Evolutionary conservation across 2,113 vertebrate species (phyloP).

Genomic region (Gambusia affinis): DNA sequence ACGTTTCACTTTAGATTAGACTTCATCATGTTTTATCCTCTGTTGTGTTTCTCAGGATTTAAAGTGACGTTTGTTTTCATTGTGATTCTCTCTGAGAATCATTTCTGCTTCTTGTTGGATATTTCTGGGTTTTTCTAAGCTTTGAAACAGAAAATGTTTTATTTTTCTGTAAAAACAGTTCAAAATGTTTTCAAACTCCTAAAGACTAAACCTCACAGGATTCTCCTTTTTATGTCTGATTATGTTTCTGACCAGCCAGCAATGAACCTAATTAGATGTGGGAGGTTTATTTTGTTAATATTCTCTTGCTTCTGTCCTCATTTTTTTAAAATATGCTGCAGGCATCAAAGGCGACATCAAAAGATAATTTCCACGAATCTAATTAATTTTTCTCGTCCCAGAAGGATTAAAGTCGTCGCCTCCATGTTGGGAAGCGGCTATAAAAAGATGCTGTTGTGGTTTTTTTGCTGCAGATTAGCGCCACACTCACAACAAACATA

Average conservation of each 20-base stretch:
- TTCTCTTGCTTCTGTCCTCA: background rate
- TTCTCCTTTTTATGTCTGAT: background rate
- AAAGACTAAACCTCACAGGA: background rate
- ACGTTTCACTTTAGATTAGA: too few species aligned
- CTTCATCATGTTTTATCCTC: too few species aligned
- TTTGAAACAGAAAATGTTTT: background rate
- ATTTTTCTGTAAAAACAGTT: background rate
- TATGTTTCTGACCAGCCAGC: background rate
- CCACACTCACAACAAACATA: slow-evolving; percentile 31
- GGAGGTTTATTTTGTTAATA: background rate
- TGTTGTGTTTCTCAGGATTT: background rate
- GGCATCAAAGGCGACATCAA: background rate
- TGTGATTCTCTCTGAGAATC: too few species aligned
- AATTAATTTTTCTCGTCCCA: background rate
- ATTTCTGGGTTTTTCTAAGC: background rate
- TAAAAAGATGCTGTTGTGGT: slow-evolving; percentile 26
- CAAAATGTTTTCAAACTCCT: background rate
- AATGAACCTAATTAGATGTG: background rate
- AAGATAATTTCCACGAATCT: background rate
- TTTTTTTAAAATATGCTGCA: background rate
- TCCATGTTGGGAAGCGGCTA: slow-evolving; percentile 2
- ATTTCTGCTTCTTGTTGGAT: background rate
- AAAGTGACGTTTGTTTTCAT: background rate
- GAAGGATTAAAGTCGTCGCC: background rate
- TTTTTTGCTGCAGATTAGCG: slow-evolving; percentile 37